Evolutionary conservation across 2,113 vertebrate genomes (phyloP), one percentile per base, ranked within the genome.

Genomic region (Calidris pygmaea): DNA sequence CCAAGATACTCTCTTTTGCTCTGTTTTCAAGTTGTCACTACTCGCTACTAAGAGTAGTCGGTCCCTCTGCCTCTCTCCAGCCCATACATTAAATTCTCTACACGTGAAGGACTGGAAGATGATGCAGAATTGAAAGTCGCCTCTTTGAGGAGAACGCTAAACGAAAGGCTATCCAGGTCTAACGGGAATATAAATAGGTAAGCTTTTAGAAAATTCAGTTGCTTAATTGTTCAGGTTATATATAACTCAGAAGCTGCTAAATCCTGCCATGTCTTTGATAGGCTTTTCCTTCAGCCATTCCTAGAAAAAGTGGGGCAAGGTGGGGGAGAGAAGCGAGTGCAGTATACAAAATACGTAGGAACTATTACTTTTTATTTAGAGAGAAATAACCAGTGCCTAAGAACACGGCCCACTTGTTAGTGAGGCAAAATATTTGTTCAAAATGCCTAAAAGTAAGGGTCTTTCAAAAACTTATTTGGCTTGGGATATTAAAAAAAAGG

Each of bases 401-500:
- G 90, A 91, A 63, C 26, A 77, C 52, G 20, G 10, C 24, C 17
- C 35, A 11, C 53, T 91, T 94, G n/a, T 66, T 89, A 90, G 73
- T 45, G 94, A 86, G 71, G 89, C 56, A 96, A 96, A 96, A 32
- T 60, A 80, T 81, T 86, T 73, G 97, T 92, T 87, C 43, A 34
- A 95, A 91, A 93, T 82, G 84, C 66, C 50, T 84, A 56, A 71
- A 95, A 96, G 66, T 48, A 95, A 87, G 78, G 60, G 39, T 92
- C 79, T 94, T 93, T 80, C 15, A 67, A 75, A 94, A 93, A 85
- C 35, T 63, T 94, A 63, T 79, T 86, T 63, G 63, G 53, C 47
- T 86, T 94, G 76, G 68, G 84, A 90, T 96, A 95, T 95, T 89
- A 96, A 96, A 96, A 96, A 96, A 96, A 96, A 72, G 56, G 37